phyloP scores from a whole-genome alignment of 1,140 invertebrate species.

The Maniola jurtina region DNA sequence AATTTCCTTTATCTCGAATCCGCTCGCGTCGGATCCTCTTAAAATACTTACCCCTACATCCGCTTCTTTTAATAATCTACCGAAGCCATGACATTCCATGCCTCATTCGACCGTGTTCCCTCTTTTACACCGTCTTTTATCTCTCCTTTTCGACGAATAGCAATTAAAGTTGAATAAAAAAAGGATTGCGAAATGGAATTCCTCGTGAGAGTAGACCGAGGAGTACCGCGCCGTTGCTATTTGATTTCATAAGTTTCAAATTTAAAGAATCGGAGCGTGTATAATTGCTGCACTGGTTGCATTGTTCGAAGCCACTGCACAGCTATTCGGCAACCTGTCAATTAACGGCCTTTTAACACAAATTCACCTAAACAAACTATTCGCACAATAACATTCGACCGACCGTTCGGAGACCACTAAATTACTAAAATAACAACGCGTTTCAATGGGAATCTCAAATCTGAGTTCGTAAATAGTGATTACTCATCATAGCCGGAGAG shows the following conservation, averaged over 20 bases:
- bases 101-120: constrained; percentile 61
- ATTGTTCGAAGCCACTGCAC: constrained; percentile 68
- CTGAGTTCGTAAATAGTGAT: constrained; percentile 57
- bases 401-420: constrained; percentile 34
- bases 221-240: constrained; percentile 21
- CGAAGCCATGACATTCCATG: constrained; percentile 74
- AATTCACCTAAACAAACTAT: constrained; percentile 67
- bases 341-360: constrained; percentile 55
- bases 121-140: constrained; percentile 69
- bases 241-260: constrained; percentile 71
- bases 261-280: constrained; percentile 70
- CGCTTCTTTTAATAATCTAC: constrained; percentile 78
- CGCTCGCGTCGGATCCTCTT: constrained; percentile 71
- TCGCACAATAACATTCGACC: constrained; percentile 46
- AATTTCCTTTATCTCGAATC: constrained; percentile 77
- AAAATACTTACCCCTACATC: constrained; percentile 78
- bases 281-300: constrained; percentile 61
- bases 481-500: constrained; percentile 62
- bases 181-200: constrained; percentile 63
- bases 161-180: constrained; percentile 71
- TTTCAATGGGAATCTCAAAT: constrained; percentile 37
- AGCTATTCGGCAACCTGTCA: constrained; percentile 68
- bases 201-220: constrained; percentile 58
- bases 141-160: constrained; percentile 58
- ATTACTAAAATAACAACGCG: constrained; percentile 63